Conservation (phyloP, 2,113 vertebrate genomes). For the Notarius lentiginosus region DNA sequence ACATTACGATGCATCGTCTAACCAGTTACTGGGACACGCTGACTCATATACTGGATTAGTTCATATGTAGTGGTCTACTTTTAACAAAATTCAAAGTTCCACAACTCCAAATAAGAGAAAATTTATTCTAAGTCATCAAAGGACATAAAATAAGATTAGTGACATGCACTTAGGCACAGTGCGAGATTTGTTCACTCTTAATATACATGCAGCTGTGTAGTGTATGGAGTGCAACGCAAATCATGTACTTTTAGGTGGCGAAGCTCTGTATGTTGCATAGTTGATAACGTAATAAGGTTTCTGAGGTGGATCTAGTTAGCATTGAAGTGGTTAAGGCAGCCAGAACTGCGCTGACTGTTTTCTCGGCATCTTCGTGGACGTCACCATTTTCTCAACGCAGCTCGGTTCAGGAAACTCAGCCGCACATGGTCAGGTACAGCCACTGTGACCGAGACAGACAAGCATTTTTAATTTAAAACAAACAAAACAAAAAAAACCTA, state of each 20-base stretch:
- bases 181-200: neutral
- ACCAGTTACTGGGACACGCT: neutral
- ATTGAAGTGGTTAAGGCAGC: constrained; percentile 25
- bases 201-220: neutral
- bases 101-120: neutral
- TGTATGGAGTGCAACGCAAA: neutral
- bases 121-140: neutral
- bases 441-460: constrained; percentile 66
- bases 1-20: neutral
- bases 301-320: neutral
- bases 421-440: constrained; percentile 76
- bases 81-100: neutral
- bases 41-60: neutral
- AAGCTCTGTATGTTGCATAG: constrained; percentile 30
- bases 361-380: neutral
- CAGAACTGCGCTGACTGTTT: neutral
- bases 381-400: neutral
- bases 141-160: constrained; percentile 13
- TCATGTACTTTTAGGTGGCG: neutral
- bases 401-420: constrained; percentile 55
- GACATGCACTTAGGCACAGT: constrained; percentile 29
- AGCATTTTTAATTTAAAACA: neutral
- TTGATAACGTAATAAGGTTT: neutral
- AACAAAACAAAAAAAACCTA: too few species aligned
- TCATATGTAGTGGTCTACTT: neutral